Evolutionary conservation across 1,140 invertebrate genomes (phyloP).

Genomic region (Drosophila subobscura): DNA sequence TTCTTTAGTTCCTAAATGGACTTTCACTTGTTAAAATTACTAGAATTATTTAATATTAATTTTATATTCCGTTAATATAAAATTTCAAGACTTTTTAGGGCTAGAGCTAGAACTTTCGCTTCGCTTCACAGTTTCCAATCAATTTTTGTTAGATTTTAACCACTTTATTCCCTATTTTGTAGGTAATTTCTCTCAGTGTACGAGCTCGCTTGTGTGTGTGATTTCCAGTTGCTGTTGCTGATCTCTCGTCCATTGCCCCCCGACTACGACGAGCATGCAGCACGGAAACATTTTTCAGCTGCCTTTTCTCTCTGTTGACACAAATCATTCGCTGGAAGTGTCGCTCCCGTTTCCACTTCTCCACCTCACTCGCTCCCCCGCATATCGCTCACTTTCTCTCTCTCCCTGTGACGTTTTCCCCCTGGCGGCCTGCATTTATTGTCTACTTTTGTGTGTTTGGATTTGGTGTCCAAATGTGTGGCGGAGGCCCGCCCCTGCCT

Average conservation of each 20-base stretch:
- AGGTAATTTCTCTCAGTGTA: background rate
- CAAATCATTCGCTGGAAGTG: slow-evolving; percentile 76
- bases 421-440: slow-evolving; percentile 4
- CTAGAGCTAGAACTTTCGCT: no score
- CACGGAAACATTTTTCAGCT: slow-evolving; percentile 58
- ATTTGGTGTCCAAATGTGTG: slow-evolving; percentile 63
- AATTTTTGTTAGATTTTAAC: background rate
- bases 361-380: slow-evolving; percentile 19
- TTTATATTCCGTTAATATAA: no score
- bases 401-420: background rate
- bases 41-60: no score
- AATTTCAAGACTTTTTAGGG: no score
- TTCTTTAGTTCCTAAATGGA: no score
- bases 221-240: slow-evolving; percentile 45
- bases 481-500: slow-evolving; percentile 12
- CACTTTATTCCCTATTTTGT: background rate
- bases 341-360: slow-evolving; percentile 48
- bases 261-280: slow-evolving; percentile 24
- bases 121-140: no score
- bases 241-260: slow-evolving; percentile 47
- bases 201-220: slow-evolving; percentile 10
- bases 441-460: slow-evolving; percentile 55
- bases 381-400: background rate
- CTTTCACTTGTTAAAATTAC: no score
- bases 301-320: slow-evolving; percentile 69